Evolutionary conservation across 2,113 vertebrate species (phyloP).

Genomic region (Hyperopisus bebe): DNA sequence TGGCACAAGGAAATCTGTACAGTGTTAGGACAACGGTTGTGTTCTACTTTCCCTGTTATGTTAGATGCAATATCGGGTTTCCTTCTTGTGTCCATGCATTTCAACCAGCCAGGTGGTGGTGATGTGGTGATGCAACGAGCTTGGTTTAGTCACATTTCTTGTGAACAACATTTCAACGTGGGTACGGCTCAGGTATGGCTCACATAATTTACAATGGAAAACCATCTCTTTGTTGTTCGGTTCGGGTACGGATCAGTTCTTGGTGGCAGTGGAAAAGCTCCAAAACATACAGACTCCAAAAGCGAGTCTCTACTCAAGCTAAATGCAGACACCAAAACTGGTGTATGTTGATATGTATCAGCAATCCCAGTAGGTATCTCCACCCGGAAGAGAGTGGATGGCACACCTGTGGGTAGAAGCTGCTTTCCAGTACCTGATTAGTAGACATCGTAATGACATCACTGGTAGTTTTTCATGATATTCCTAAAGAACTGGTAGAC

Average conservation of each 20-base stretch:
- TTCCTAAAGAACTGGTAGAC: conserved; percentile 55
- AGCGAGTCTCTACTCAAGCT: not conserved
- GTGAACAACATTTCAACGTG: not conserved
- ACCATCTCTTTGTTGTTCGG: not conserved
- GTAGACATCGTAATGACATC: conserved; percentile 34
- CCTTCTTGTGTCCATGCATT: not conserved
- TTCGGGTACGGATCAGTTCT: not conserved
- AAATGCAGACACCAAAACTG: not conserved
- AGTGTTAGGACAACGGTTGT: not conserved
- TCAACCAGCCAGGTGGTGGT: not conserved
- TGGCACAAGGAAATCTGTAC: not conserved
- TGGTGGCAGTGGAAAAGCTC: not conserved
- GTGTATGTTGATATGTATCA: not conserved
- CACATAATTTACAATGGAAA: not conserved
- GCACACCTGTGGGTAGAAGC: not conserved
- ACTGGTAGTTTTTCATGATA: conserved; percentile 33
- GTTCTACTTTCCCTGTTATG: not conserved
- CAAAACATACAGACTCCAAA: not conserved
- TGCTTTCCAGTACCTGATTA: conserved; percentile 16
- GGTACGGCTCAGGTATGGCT: not conserved
- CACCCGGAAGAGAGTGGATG: not conserved
- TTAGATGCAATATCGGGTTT: not conserved
- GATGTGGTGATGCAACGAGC: not conserved
- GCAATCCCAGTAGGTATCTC: not conserved
- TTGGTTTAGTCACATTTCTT: not conserved